Base-by-base conservation (phyloP, 2,888 invertebrate species). In the Zelleria hepariella region DNA sequence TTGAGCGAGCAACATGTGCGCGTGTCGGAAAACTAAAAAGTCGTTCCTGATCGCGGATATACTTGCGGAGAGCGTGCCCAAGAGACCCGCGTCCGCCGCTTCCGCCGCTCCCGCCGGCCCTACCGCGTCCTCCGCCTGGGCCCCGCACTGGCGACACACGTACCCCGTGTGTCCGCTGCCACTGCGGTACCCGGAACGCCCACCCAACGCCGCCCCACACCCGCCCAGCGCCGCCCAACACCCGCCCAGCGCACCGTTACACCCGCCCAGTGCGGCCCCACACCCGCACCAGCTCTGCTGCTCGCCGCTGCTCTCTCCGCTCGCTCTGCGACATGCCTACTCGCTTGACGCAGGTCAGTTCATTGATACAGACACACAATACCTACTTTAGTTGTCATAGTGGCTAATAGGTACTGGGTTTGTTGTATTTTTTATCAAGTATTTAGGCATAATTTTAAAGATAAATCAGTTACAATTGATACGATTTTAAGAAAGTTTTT, bases 21-120 rank as follows among this genome's bases (percentile, higher is more conserved):
- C 86, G 69, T 86, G 86, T 75, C 82, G 74, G 59, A 82, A 74
- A 59, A 83, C 82, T 62, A 85, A 80, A 65, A 85, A 80, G 58
- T 83, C 86, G 1, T 87, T 87, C 66, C 68, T 86, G 15, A 87
- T 87, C 62, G 85, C 83, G 51, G 87, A 87, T 58, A 86, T 87
- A 61, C 75, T 87, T 1, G 71, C 73, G 49, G 83, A 83, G 64
- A 15, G n/a, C 18, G 68, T 73, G 7, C 20, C 20, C 32, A 1
- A 10, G 26, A 6, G 53, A 2, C 3, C 10, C 18, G 24, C 25
- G 20, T 26, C 6, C 3, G n/a, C 15, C 24, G 2, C 47, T 8
- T 5, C 42, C 23, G 21, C 20, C 23, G n/a, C 24, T 7, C 24
- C 26, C 25, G 3, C 25, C n/a, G 27, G 18, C 2, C n/a, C 18